phyloP scores from a whole-genome alignment of 2,888 invertebrate species.

The Sylvicola cinctus region DNA sequence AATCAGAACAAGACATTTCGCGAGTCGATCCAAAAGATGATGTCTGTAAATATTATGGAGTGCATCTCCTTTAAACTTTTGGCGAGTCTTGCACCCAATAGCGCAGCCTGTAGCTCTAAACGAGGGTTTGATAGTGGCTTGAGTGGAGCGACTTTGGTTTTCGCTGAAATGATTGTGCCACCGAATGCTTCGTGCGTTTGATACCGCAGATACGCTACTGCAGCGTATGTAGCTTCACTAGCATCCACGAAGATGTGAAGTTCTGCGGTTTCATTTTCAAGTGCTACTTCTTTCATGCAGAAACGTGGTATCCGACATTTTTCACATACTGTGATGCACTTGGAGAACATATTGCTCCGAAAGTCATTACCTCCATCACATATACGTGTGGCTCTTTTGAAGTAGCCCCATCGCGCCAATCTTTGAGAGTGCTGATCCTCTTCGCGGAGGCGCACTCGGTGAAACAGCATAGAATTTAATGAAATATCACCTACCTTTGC shows the following conservation, averaged over 20 bases:
- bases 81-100: too few species aligned
- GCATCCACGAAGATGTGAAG: too few species aligned
- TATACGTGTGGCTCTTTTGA: not conserved
- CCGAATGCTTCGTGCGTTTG: not conserved
- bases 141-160: constrained; percentile 2
- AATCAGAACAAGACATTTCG: too few species aligned
- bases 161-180: not conserved
- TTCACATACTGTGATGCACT: not conserved
- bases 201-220: too few species aligned
- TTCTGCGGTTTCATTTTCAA: too few species aligned
- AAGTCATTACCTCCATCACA: not conserved
- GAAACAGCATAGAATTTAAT: not conserved
- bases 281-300: too few species aligned
- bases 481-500: not conserved
- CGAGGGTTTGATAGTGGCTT: constrained; percentile 2
- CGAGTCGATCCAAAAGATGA: too few species aligned
- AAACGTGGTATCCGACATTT: not conserved
- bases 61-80: too few species aligned
- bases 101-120: constrained; percentile 1
- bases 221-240: too few species aligned
- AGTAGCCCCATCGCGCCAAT: not conserved
- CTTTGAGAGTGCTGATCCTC: not conserved
- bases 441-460: not conserved
- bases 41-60: too few species aligned
- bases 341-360: constrained; percentile 1